Conservation (phyloP, 2,113 vertebrate species). For the Emydocephalus ijimae region DNA sequence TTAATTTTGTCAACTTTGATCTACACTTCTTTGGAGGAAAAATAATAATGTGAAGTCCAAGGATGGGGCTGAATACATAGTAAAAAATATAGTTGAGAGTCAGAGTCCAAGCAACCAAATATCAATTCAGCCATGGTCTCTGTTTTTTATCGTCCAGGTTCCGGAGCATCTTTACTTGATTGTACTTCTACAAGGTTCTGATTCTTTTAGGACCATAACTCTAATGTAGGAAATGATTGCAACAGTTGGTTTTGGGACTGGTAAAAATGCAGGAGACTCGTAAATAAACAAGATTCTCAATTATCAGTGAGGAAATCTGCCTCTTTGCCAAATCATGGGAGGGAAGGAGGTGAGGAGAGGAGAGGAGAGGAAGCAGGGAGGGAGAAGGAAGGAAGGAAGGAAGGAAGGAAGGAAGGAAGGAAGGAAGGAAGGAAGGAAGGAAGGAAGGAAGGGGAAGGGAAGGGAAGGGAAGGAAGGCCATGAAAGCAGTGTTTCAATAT, state of each 20-base stretch:
- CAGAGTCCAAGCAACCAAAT: background rate
- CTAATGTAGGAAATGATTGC: background rate
- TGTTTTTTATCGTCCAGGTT: background rate
- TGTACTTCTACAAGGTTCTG: background rate
- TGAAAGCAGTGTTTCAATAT: too few relatives aligned
- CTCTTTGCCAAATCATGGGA: background rate
- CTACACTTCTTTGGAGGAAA: background rate
- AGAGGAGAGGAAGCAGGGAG: too few relatives aligned
- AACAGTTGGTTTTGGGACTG: background rate
- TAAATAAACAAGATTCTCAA: background rate
- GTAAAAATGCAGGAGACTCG: background rate
- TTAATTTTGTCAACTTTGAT: background rate
- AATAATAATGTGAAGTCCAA: background rate
- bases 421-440: too few relatives aligned
- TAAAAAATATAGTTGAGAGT: background rate
- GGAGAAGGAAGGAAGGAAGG: too few relatives aligned
- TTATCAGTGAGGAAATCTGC: background rate
- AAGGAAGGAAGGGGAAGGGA: rapidly evolving
- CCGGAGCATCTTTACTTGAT: background rate
- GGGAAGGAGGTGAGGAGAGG: too few relatives aligned
- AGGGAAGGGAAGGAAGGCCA: too few relatives aligned
- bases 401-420: too few relatives aligned
- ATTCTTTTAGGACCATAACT: background rate
- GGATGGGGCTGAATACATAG: background rate
- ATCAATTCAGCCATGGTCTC: background rate